Conservation (phyloP, 1,140 invertebrate species). For the Lanistes nyassanus region DNA sequence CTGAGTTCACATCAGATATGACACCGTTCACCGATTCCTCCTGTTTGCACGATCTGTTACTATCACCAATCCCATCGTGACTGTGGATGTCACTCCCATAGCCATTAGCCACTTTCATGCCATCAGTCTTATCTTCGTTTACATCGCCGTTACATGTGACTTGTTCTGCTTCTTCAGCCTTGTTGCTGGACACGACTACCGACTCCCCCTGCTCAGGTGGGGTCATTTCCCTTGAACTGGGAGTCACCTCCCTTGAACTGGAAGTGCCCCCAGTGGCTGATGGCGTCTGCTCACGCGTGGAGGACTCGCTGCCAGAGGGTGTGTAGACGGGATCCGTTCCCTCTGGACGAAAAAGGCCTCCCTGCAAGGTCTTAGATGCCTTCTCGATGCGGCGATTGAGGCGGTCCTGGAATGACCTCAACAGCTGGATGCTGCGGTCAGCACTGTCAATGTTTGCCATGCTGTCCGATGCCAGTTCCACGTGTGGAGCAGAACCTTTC, state of each 20-base stretch:
- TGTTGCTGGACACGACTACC: background rate
- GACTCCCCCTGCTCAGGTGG: conserved; percentile 10
- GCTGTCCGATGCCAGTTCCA: conserved; percentile 16
- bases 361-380: conserved; percentile 19
- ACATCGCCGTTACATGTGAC: background rate
- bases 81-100: background rate
- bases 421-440: conserved; percentile 25
- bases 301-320: conserved; percentile 10
- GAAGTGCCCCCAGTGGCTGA: background rate
- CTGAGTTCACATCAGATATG: too few species aligned
- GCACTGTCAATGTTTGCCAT: background rate
- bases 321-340: background rate
- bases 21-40: too few species aligned
- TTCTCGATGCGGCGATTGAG: conserved; percentile 22
- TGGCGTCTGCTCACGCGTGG: conserved; percentile 11
- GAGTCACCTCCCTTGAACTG: background rate
- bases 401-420: conserved; percentile 21
- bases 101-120: background rate
- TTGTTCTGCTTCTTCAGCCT: background rate
- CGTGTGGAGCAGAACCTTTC: conserved; percentile 16
- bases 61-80: too few species aligned
- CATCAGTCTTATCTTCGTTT: background rate
- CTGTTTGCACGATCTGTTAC: too few species aligned
- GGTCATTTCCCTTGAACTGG: conserved; percentile 18
- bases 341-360: conserved; percentile 20